Percentiles rank a stretch among this genome's conserved stretches.
phyloP scores from a whole-genome alignment of 2,797 vertebrate species.

The Chromis chromis region DNA sequence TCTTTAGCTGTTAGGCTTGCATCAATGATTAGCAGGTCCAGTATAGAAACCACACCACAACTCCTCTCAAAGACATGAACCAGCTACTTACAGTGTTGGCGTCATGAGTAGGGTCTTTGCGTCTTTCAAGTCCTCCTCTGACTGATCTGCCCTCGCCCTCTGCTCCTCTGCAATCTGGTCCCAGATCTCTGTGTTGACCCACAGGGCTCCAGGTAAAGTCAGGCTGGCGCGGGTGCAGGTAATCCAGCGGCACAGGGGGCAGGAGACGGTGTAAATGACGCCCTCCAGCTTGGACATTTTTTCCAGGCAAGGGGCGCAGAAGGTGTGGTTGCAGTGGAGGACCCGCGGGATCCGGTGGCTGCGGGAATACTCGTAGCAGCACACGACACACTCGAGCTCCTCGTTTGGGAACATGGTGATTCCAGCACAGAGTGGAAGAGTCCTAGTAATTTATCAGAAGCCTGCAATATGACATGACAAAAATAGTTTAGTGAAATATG shows the following conservation, averaged over 20 bases:
- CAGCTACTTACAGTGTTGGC: conserved; percentile 25
- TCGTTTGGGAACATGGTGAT: conserved; percentile 27
- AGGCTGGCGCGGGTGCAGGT: conserved; percentile 65
- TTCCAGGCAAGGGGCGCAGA: conserved; percentile 73
- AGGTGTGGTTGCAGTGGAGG: conserved; percentile 79
- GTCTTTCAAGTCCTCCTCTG: neutral
- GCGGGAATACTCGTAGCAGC: conserved; percentile 66
- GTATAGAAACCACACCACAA: neutral
- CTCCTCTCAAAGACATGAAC: neutral
- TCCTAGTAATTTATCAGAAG: neutral
- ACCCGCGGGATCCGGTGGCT: conserved; percentile 61
- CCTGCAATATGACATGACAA: neutral
- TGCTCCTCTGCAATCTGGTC: conserved; percentile 49
- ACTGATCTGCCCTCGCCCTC: accelerated
- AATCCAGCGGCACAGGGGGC: conserved; percentile 79
- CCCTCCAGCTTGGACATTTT: conserved; percentile 30
- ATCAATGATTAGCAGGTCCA: too few species aligned
- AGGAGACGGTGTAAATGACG: conserved; percentile 42
- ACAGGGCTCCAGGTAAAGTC: conserved; percentile 59
- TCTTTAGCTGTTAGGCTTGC: neutral
- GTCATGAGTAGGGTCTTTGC: accelerated
- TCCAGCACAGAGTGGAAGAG: neutral
- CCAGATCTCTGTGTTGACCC: conserved; percentile 77
- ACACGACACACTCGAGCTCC: conserved; percentile 72
- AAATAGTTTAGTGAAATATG: neutral